phyloP scores from a whole-genome alignment of 2,797 vertebrate species.

The Pangasius macronema region DNA sequence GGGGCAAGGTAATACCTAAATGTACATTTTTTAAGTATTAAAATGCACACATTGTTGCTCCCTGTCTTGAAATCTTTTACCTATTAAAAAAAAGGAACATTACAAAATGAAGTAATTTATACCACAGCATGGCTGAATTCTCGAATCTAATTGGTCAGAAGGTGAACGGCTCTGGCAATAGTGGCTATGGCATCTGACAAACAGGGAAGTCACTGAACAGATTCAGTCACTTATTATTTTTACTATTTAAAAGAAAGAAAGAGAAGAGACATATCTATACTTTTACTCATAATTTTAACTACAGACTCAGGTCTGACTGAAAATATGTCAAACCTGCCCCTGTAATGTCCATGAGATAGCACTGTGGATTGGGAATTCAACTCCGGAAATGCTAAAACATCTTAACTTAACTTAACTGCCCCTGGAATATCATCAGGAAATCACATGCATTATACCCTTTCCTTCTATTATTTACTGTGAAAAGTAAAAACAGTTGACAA shows the following conservation, averaged over 20 bases:
- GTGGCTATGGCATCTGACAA: neutral
- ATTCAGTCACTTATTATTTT: neutral
- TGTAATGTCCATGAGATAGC: neutral
- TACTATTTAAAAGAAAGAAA: neutral
- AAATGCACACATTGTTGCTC: neutral
- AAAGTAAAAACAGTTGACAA: neutral
- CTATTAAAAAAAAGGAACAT: neutral
- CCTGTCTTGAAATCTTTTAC: neutral
- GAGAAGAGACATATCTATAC: no score
- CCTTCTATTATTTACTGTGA: constrained; percentile 8
- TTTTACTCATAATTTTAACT: neutral
- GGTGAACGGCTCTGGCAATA: neutral
- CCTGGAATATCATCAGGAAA: constrained; percentile 20
- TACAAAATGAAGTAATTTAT: neutral
- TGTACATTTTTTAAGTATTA: neutral
- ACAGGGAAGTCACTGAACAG: neutral
- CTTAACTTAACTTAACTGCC: neutral
- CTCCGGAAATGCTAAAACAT: constrained; percentile 13
- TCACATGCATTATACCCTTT: constrained; percentile 2
- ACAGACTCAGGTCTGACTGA: neutral
- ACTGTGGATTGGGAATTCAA: constrained; percentile 10
- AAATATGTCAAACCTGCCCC: neutral
- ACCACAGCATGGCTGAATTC: neutral
- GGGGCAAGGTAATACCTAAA: neutral
- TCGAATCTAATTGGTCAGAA: neutral